Evolutionary conservation across 2,888 invertebrate species (phyloP), one percentile per base, ranked within the genome.

Genomic region (Hermaeophaga mercurialis): DNA sequence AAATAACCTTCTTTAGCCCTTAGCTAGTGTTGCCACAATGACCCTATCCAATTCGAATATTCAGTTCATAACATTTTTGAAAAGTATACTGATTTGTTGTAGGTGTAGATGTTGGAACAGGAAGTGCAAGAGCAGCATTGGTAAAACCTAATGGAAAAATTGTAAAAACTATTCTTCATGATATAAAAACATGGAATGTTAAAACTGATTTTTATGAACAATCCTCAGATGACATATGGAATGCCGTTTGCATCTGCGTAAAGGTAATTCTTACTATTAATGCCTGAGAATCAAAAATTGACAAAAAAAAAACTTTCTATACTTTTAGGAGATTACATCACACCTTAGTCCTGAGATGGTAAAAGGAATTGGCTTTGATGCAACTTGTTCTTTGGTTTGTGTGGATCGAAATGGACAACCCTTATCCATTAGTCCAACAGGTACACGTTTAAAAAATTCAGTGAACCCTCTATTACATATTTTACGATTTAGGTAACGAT

Each of bases 91-190:
- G n/a, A n/a, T n/a, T n/a, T 7, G 9, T 90, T 73, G 80, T 94
- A 70, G 94, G 94, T 54, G 91, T 96, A 9, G 97, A 97, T 79
- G 95, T 96, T 31, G 97, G 97, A 3, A 94, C 94, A 1, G 89
- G 90, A 7, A 95, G 96, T 79, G 93, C 85, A 0, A 81, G 97
- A 62, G 94, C 92, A 6, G 94, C 91, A 2, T 78, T 96, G 24
- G 89, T 94, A 3, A 79, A 83, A 53, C 77, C 80, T 3, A 75
- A 80, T 49, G 95, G 95, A 1, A 84, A 84, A 71, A 81, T 92
- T 19, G 60, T 85, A 5, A 82, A 84, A 61, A 79, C 83, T 39
- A 80, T 86, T 12, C 84, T 86, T 0, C 81, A 85, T 70, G 79
- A 82, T 39, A 89, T 92, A 24, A 78, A 83, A 73, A 91, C 89